Evolutionary conservation across 2,888 invertebrate genomes (phyloP), one percentile per base, ranked within the genome.

Genomic region (Caenorhabditis imperialis): DNA sequence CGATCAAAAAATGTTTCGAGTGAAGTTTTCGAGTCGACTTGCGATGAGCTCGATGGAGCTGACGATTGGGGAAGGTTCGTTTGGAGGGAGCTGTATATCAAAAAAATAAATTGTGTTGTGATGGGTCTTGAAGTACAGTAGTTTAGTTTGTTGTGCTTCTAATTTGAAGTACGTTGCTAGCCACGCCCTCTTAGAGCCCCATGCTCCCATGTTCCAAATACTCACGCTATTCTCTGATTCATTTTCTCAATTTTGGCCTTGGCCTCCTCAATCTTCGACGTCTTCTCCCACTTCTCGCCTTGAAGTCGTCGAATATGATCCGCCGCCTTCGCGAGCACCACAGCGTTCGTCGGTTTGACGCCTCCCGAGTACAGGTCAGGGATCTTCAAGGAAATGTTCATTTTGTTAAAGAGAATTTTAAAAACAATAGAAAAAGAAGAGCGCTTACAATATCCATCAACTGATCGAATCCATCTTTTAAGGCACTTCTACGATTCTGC

Each of bases 401-500:
- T 44, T 44, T 23, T n/a, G n/a, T n/a, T n/a, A n/a, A n/a, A n/a
- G n/a, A n/a, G n/a, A n/a, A n/a, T n/a, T n/a, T n/a, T n/a, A n/a
- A n/a, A n/a, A n/a, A n/a, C n/a, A n/a, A n/a, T n/a, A n/a, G n/a
- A n/a, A n/a, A n/a, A n/a, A n/a, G n/a, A n/a, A 12, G 27, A 33
- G 18, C 55, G 61, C 77, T 70, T 22, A 86, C 84, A 51, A 85
- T 75, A 33, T 84, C 79, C 75, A 84, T 84, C 42, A 88, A 65
- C 73, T 84, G 81, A 25, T 87, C 88, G 65, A 88, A 88, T 18
- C 88, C 88, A 55, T 88, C 88, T 61, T 88, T 88, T 54, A 88
- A 61, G 0, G 88, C 88, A 44, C 75, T 81, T 47, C 88, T 53
- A 18, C 88, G 57, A 67, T 83, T 86, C 62, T 88, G 88, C 62